Base-by-base conservation (phyloP, 2,888 invertebrate species). In the Halictus quadricinctus region DNA sequence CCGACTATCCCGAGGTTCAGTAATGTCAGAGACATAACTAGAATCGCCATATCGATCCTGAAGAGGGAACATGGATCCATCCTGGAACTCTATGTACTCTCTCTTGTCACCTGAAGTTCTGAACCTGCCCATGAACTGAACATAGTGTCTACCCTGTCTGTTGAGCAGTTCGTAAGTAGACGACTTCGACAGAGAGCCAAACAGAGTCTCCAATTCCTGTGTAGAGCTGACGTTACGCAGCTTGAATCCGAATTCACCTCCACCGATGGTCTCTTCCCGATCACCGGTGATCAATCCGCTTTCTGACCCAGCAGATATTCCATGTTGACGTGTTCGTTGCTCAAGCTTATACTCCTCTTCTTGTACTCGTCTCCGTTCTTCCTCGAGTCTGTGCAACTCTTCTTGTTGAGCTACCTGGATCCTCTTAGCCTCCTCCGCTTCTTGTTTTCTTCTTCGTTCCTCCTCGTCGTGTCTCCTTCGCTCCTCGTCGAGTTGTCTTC, bases 71-170 rank as follows among this genome's bases (percentile, higher is more conserved):
- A 83, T 90, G 8, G 91, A 87, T 0, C 93, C 93, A 29, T 93
- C 92, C 41, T 91, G 88, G 72, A 94, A 93, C 50, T 94, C 92
- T 8, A 94, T 88, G 77, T 92, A 93, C 13, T 93, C 91, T 41
- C 83, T 91, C 1, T 88, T 88, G 41, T 93, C 92, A 0, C 81
- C 85, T 0, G 91, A 85, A 0, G 91, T 83, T 6, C 92, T 85
- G 78, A 92, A 91, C 77, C 91, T 90, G 0, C 91, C 93, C 43
- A 91, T 86, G 66, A 94, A 94, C 29, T 89, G 88, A 0, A 93
- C 91, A 60, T 92, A 93, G 10, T 92, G 89, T 46, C 86, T 88
- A 2, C 93, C 92, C 6, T 91, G 87, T 18, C 89, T 87, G 36
- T 78, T 83, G 81, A 91, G 91, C 3, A 91, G 54, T 0, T 91